Evolutionary conservation across 2,888 invertebrate species (phyloP), one percentile per base, ranked within the genome.

Genomic region (Ochropacha duplaris): DNA sequence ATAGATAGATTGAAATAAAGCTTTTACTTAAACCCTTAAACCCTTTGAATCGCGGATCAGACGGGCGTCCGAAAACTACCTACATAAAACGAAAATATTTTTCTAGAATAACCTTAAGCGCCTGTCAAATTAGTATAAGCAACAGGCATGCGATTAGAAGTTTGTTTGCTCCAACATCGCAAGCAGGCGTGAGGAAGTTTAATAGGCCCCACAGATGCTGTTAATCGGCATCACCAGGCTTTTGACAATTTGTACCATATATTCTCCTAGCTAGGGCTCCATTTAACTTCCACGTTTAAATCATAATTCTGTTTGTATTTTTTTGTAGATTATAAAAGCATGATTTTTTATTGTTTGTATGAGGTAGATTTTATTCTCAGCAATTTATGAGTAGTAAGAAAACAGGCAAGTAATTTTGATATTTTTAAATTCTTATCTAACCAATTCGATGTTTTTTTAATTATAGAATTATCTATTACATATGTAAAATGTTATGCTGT

Each of bases 71-170:
- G 3, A 31, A 6, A 4, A 6, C 8, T 11, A 31, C 4, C 4
- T 1, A 4, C 8, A 31, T 8, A 6, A 36, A n/a, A 36, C 36
- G 11, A 12, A 6, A 36, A 55, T 36, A 50, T 31, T 34, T 50
- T 55, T 55, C 28, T 5, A 31, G 49, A 36, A 16, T 22, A 19
- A 34, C 50, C 24, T 58, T 54, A 60, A 71, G 58, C 76, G 81
- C 76, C 77, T 78, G 74, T 67, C 66, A 67, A 74, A 72, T 78
- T 74, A 73, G 78, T 75, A 74, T 66, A 64, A 71, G 79, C 79
- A 81, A 81, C 81, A 80, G 79, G 74, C 69, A 71, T 69, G n/a
- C n/a, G 74, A 78, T 44, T 78, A 73, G 68, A 74, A 81, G 71
- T 77, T 81, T 75, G 71, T 77, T 81, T 75, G 82, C 79, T 74